A percentile compares a stretch with the other conserved stretches of the same genome.
These are phyloP conservation scores for Leptopilina clavipes DNA, from an alignment of 1,140 invertebrate genomes.

Conservation along the genomic window DNA sequence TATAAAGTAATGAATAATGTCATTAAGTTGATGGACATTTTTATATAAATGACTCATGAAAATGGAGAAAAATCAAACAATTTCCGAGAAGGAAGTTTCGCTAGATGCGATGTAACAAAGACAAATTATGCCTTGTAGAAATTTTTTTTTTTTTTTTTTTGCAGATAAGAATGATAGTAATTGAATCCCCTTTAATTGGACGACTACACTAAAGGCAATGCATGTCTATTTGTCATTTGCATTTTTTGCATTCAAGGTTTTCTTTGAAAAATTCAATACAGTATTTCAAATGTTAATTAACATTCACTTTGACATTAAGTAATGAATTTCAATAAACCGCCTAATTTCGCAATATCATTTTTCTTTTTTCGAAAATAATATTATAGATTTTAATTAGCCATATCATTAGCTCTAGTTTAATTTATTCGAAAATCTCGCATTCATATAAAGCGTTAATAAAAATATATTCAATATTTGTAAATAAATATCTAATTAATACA, in stretches of 20 bases:
- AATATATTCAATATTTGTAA: too few relatives aligned
- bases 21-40: conserved; percentile 16
- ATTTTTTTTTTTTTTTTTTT: not conserved
- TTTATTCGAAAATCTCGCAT: too few relatives aligned
- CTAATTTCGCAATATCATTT: not conserved
- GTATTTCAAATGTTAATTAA: not conserved
- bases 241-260: not conserved
- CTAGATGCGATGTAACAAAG: not conserved
- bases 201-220: not conserved
- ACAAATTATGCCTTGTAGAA: not conserved
- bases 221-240: conserved; percentile 8
- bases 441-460: too few relatives aligned
- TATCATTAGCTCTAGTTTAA: too few relatives aligned
- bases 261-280: not conserved
- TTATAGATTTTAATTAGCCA: not conserved
- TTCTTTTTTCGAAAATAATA: not conserved
- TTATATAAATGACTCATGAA: not conserved
- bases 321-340: not conserved
- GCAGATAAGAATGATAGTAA: conserved; percentile 3
- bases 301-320: not conserved
- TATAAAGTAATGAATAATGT: not conserved
- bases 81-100: not conserved
- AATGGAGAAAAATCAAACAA: not conserved
- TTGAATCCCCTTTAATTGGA: conserved; percentile 1
- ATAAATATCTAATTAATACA: too few relatives aligned